Percentiles rank a stretch among this genome's conserved stretches.
Conservation (phyloP, 2,113 vertebrate species). For the Melanocharis versteri region DNA sequence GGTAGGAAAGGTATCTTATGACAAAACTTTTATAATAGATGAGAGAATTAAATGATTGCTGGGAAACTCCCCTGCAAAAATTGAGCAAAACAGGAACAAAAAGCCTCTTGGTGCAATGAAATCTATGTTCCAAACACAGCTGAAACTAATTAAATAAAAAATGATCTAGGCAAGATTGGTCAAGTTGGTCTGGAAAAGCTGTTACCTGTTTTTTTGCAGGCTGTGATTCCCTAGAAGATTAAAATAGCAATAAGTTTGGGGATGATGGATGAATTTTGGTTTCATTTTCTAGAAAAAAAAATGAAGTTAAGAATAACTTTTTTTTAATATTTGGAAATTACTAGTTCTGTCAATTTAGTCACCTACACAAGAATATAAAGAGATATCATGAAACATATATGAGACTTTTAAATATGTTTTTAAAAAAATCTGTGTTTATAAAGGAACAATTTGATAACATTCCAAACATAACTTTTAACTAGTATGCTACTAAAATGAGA, state of each 20-base stretch:
- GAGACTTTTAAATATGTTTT: not conserved
- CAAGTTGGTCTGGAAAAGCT: not conserved
- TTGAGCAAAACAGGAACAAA: slow-evolving; percentile 1
- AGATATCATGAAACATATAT: not conserved
- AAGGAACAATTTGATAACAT: not conserved
- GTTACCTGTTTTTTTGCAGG: not conserved
- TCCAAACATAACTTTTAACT: not conserved
- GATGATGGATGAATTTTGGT: not conserved
- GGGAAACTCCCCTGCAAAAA: not conserved
- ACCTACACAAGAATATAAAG: not conserved
- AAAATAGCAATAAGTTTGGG: not conserved
- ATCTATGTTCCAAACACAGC: not conserved
- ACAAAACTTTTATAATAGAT: not conserved
- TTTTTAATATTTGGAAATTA: not conserved
- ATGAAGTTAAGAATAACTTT: not conserved
- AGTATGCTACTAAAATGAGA: not conserved
- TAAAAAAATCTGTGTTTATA: not conserved
- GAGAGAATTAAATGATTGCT: not conserved
- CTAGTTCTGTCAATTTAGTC: not conserved
- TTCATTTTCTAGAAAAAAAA: not conserved
- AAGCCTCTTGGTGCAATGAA: not conserved
- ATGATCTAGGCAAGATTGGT: not conserved
- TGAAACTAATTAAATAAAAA: slow-evolving; percentile 10
- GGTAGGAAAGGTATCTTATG: not conserved
- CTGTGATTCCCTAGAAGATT: not conserved